Evolutionary conservation across 2,797 vertebrate species (phyloP), one percentile per base, ranked within the genome.

Genomic region (Chiroxiphia lanceolata): DNA sequence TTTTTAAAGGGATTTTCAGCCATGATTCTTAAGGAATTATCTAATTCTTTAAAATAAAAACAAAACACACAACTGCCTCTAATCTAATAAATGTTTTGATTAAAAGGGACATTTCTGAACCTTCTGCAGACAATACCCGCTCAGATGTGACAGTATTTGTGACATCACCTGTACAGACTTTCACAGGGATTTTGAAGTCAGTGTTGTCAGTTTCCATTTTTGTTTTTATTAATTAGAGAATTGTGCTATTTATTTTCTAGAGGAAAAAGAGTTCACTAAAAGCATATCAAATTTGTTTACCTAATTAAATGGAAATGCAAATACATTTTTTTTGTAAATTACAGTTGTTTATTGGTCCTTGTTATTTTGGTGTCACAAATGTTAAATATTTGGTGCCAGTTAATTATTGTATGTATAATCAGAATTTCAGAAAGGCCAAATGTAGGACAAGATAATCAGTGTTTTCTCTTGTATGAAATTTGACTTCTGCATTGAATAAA

Each of bases 101-200:
- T 96, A 96, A 93, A 96, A 93, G 53, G 69, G 89, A 81, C 92
- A 14, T 97, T 96, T 96, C 85, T 94, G 65, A 97, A 93, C 91
- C 91, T 90, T 83, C 94, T 94, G 69, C 94, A 97, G 92, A 95
- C 84, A 91, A 56, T 54, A 94, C 76, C 91, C 2, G 76, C 80
- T 96, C 95, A 95, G 84, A 94, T 95, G 87, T 88, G 94, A 88
- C 94, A 96, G 82, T 87, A 96, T 96, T 96, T 97, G 82, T 96
- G 94, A 92, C 85, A 96, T 92, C 95, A 91, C 85, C 90, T 94
- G 91, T 93, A 95, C 91, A 96, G 94, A 95, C 72, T 96, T 96
- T 91, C 65, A 92, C 83, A 97, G 95, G 94, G 94, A 95, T 93
- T 95, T 96, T 94, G 87, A 95, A 96, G 93, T 97, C 95, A 96